phyloP scores from a whole-genome alignment of 2,888 invertebrate species.

The Drosophila mimetica region DNA sequence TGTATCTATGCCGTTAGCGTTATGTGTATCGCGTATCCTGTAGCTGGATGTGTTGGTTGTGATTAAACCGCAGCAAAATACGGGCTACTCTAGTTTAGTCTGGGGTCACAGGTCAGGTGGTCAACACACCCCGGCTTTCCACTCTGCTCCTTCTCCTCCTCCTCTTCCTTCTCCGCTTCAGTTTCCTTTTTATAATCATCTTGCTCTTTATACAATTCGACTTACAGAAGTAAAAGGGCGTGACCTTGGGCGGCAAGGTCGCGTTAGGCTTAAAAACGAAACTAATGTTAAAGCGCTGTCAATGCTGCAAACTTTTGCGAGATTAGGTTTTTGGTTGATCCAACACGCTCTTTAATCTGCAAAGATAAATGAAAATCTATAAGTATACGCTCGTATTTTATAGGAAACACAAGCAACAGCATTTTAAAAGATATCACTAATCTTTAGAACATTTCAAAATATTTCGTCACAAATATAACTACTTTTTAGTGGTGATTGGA shows the following conservation, averaged over 20 bases:
- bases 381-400: background rate
- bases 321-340: slow-evolving; percentile 75
- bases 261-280: slow-evolving; percentile 37
- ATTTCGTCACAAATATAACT: background rate
- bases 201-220: slow-evolving; percentile 64
- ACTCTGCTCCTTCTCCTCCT: slow-evolving; percentile 27
- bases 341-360: slow-evolving; percentile 66
- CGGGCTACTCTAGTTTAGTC: slow-evolving; percentile 14
- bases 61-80: slow-evolving; percentile 13
- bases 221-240: slow-evolving; percentile 49
- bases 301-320: slow-evolving; percentile 72
- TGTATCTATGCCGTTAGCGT: slow-evolving; percentile 19
- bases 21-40: slow-evolving; percentile 43
- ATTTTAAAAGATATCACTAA: background rate
- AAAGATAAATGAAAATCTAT: background rate
- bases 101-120: slow-evolving; percentile 3
- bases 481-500: too few relatives aligned
- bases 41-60: slow-evolving; percentile 31
- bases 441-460: background rate
- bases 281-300: slow-evolving; percentile 63
- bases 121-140: slow-evolving; percentile 6
- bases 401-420: background rate
- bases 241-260: slow-evolving; percentile 31
- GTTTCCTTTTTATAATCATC: slow-evolving; percentile 36
- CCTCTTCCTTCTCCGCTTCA: background rate